These are phyloP conservation scores for Sminthurinus aureus DNA, from an alignment of 2,888 invertebrate species.

Conservation along the genomic window DNA sequence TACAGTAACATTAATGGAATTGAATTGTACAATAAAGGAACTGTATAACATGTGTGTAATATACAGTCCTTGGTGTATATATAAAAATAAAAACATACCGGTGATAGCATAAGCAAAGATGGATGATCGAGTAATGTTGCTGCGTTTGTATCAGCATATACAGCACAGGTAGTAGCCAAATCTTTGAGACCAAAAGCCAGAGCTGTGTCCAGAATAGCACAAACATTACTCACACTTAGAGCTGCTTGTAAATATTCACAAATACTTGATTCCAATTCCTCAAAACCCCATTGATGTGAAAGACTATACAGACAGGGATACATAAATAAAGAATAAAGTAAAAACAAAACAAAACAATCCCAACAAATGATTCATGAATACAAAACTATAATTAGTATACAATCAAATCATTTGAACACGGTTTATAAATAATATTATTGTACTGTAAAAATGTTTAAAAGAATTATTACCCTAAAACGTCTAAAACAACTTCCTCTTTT, in stretches of 20 bases:
- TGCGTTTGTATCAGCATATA: constrained; percentile 91
- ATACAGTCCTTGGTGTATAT: not conserved
- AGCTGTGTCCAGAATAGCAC: constrained; percentile 93
- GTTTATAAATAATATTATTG: too few relatives aligned
- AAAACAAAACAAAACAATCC: not conserved
- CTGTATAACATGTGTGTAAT: too few relatives aligned
- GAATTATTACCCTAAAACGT: constrained; percentile 70
- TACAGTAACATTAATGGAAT: too few relatives aligned
- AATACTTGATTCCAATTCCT: constrained; percentile 87
- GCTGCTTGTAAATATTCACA: constrained; percentile 92
- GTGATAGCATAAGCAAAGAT: constrained; percentile 82
- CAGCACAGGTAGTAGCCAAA: constrained; percentile 79
- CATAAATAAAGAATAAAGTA: not conserved
- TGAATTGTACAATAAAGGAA: too few relatives aligned
- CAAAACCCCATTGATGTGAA: constrained; percentile 95
- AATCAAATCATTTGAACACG: too few relatives aligned
- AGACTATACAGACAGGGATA: constrained; percentile 64
- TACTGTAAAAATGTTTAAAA: not conserved
- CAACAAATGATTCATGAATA: not conserved
- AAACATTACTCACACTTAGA: constrained; percentile 87
- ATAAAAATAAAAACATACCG: constrained; percentile 70
- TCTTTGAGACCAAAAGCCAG: constrained; percentile 72
- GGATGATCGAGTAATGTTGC: constrained; percentile 83
- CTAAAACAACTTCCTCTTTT: constrained; percentile 68
- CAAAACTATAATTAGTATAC: too few relatives aligned